These are phyloP conservation scores for Lepidocolaptes lacrymiger DNA, from an alignment of 2,797 vertebrate genomes.

Conservation along the genomic window DNA sequence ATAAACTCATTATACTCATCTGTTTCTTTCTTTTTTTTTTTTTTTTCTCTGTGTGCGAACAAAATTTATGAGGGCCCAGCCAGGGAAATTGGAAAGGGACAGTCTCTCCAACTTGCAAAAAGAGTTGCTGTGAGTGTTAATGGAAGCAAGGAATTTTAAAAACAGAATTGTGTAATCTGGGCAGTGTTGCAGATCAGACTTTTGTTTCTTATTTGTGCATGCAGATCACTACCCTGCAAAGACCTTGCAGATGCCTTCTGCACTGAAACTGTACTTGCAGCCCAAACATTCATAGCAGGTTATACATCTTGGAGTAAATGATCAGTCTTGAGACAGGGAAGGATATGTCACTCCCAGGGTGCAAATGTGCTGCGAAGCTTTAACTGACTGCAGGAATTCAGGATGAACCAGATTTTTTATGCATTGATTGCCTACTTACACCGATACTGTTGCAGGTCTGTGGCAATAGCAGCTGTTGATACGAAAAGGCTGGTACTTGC, in stretches of 20 bases:
- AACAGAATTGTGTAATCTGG: background rate
- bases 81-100: background rate
- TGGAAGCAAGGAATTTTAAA: background rate
- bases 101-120: background rate
- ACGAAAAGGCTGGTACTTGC: background rate
- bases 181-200: background rate
- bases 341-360: background rate
- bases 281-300: background rate
- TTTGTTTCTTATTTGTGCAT: background rate
- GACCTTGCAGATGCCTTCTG: background rate
- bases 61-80: background rate
- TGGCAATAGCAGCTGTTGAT: background rate
- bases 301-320: rapidly evolving
- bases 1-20: rapidly evolving
- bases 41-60: background rate
- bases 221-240: background rate
- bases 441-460: background rate
- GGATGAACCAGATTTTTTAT: background rate
- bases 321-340: background rate
- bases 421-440: background rate
- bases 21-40: background rate
- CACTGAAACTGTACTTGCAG: background rate
- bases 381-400: background rate
- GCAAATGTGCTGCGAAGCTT: background rate
- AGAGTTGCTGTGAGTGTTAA: background rate